Percentiles rank a stretch among this genome's conserved stretches.
Conservation (phyloP, 2,113 vertebrate genomes). For the Glaucomys volans region DNA sequence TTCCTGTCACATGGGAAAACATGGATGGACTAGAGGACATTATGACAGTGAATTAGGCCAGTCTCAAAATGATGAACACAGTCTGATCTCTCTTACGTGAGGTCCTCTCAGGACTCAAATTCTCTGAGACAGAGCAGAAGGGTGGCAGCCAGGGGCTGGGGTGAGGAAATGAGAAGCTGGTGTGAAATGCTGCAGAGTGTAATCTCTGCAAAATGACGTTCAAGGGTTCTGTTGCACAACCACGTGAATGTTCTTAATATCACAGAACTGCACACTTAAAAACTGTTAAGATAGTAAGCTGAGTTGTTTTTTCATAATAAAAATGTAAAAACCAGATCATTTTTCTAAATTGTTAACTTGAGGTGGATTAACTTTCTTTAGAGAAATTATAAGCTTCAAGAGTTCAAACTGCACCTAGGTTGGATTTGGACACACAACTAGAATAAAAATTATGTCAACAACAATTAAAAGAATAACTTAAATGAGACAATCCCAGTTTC, state of each 20-base stretch:
- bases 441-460: background rate
- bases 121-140: background rate
- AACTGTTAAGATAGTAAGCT: fast-evolving
- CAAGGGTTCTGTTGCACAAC: background rate
- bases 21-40: background rate
- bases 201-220: background rate
- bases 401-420: background rate
- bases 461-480: background rate
- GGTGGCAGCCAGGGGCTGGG: background rate
- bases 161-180: background rate
- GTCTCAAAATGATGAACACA: too few relatives aligned
- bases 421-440: background rate
- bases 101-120: too few relatives aligned
- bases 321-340: background rate
- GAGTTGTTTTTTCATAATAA: background rate
- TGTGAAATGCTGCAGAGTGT: background rate
- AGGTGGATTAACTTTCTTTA: background rate
- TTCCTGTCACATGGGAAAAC: background rate
- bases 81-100: background rate
- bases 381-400: background rate
- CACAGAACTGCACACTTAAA: background rate
- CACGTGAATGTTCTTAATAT: fast-evolving
- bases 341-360: background rate
- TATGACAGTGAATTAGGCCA: background rate
- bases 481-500: background rate